These are phyloP conservation scores for Diadumene lineata DNA, from an alignment of 92 coral and sea anemone species.

Conservation along the genomic window DNA sequence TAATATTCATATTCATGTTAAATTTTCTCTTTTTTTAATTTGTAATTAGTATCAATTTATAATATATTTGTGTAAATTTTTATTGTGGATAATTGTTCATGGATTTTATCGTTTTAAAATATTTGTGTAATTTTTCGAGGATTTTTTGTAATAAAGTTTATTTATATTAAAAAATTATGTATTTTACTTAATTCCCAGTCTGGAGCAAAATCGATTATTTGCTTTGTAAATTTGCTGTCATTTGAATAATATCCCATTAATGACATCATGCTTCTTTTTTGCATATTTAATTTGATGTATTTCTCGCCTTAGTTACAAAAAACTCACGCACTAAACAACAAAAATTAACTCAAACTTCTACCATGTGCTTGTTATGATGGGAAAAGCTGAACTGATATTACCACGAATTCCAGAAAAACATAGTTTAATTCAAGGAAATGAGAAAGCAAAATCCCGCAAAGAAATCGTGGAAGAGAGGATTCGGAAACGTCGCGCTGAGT, in stretches of 20 bases:
- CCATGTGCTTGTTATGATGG: neutral
- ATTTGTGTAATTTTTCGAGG: too few species aligned
- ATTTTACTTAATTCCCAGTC: too few species aligned
- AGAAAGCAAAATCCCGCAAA: neutral
- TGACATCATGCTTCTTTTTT: constrained; percentile 11
- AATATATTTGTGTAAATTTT: too few species aligned
- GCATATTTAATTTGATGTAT: constrained; percentile 22
- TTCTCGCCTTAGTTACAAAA: constrained; percentile 24
- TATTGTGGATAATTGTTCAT: too few species aligned
- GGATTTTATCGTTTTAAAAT: too few species aligned
- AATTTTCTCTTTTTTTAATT: too few species aligned
- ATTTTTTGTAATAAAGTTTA: too few species aligned
- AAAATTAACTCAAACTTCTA: neutral
- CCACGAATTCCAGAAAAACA: constrained; percentile 21
- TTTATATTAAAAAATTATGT: too few species aligned
- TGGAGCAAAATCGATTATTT: constrained; percentile 1
- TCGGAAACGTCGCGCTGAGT: constrained; percentile 14
- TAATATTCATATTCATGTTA: too few species aligned
- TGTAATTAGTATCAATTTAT: too few species aligned
- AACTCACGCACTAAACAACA: neutral
- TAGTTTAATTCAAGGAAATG: neutral
- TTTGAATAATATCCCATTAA: constrained; percentile 16
- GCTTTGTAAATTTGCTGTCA: constrained; percentile 16
- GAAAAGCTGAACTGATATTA: constrained; percentile 11
- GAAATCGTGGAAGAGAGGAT: constrained; percentile 10